Evolutionary conservation across 2,797 vertebrate species (phyloP), one percentile per base, ranked within the genome.

Genomic region (Propithecus perrieri): DNA sequence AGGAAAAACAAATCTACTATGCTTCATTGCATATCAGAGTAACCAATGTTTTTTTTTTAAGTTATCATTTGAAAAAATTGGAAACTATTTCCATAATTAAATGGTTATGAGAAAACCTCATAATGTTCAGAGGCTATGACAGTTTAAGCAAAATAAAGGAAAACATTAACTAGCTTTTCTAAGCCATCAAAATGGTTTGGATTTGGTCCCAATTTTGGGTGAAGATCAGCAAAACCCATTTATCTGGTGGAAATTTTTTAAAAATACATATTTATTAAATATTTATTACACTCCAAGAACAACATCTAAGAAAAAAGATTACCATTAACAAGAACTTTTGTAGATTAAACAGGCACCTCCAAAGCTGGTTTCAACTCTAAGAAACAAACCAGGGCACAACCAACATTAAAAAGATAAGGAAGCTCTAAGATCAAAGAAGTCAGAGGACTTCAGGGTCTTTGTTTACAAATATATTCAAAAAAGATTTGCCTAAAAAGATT

Each of bases 151-250:
- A 97, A 96, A 96, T 96, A 96, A 93, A 96, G 78, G 81, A 95
- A 97, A 97, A 96, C 48, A 94, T 89, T 97, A 97, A 95, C 95
- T 95, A 97, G 96, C 85, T 93, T 97, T 91, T 97, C 69, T 96
- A 93, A 97, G 97, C 86, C 76, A 1, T 96, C 87, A 97, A 95
- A 97, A 96, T 92, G 75, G 41, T 83, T 96, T 98, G 83, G 89
- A 97, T 94, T 96, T 94, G 63, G 55, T 93, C 89, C 67, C 41
- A 94, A 79, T 94, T 96, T 94, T 38, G 86, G 46, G 26, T 79
- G 38, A 97, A 74, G 33, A 94, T 74, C 74, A 96, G 92, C 80
- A 89, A 97, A 96, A 91, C 35, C 76, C 95, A 95, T 95, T 97
- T 48, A 89, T 48, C 72, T 80, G 85, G 71, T 87, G 61, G 93